phyloP scores from a whole-genome alignment of 1,140 invertebrate species.

The Cydia fagiglandana region DNA sequence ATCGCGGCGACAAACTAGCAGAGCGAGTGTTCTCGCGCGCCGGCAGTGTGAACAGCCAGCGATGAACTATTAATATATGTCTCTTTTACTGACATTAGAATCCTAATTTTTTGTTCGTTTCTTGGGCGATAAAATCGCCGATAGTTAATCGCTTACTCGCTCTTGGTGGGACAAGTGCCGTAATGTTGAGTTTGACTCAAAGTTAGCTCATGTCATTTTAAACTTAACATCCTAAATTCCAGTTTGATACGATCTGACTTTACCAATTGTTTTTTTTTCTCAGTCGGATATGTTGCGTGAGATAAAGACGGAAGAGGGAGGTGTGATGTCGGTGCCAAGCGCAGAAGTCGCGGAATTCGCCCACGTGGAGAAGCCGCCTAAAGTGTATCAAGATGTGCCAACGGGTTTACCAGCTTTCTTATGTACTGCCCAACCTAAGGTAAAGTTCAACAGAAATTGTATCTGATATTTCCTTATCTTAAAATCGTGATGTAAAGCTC shows the following conservation, averaged over 20 bases:
- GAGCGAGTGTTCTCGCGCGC: no score
- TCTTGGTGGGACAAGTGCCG: no score
- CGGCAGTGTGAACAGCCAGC: no score
- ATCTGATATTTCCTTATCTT: no score
- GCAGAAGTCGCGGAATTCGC: slow-evolving; percentile 44
- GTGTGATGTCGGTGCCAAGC: slow-evolving; percentile 47
- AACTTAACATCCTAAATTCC: not conserved
- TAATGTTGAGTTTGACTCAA: no score
- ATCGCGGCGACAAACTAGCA: no score
- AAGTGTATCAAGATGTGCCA: slow-evolving; percentile 39
- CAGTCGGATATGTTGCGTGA: slow-evolving; percentile 63
- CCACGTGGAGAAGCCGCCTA: slow-evolving; percentile 54
- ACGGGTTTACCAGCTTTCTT: slow-evolving; percentile 59
- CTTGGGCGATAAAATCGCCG: no score
- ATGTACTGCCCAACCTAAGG: slow-evolving; percentile 61
- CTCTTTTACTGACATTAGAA: no score
- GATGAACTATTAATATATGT: no score
- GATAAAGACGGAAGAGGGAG: slow-evolving; percentile 69
- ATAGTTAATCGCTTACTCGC: no score
- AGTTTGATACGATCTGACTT: not conserved
- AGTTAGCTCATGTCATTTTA: slow-evolving; percentile 19
- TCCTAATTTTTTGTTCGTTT: no score
- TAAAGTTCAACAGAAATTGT: slow-evolving; percentile 33
- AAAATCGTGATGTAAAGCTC: no score
- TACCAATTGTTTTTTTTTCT: slow-evolving; percentile 21